phyloP scores from a whole-genome alignment of 2,888 invertebrate species.

The Drosophila longiperda region DNA sequence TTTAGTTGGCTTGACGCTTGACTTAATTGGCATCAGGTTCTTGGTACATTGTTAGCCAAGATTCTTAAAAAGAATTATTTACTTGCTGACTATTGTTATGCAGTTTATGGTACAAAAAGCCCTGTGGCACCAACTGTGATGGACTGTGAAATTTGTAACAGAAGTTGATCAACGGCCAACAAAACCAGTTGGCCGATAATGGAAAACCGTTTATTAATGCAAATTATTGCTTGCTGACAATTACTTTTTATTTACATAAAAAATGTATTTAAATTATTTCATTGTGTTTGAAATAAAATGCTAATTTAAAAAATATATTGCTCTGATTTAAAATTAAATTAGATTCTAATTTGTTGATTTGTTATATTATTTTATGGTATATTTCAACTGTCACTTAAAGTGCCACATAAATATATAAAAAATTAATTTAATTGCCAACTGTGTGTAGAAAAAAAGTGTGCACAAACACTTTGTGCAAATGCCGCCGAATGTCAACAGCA shows the following conservation, averaged over 20 bases:
- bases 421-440: conserved; percentile 62
- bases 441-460: conserved; percentile 43
- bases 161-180: neutral
- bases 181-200: conserved; percentile 5
- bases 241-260: neutral
- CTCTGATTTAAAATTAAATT: neutral
- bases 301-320: neutral
- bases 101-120: conserved; percentile 9
- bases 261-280: neutral
- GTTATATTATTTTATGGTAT: conserved; percentile 11
- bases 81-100: conserved; percentile 8
- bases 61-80: neutral
- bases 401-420: conserved; percentile 25
- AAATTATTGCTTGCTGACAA: neutral
- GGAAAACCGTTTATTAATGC: neutral
- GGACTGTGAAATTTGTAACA: neutral
- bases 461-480: conserved; percentile 61
- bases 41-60: conserved; percentile 16
- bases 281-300: neutral
- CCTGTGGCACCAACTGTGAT: neutral
- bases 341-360: neutral
- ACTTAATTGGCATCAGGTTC: conserved; percentile 59
- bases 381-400: conserved; percentile 12
- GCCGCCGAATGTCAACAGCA: conserved; percentile 64
- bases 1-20: conserved; percentile 68